Percentiles rank a stretch among this genome's conserved stretches.
Evolutionary conservation across 2,797 vertebrate species (phyloP).

Genomic region (Pseudopleuronectes americanus): DNA sequence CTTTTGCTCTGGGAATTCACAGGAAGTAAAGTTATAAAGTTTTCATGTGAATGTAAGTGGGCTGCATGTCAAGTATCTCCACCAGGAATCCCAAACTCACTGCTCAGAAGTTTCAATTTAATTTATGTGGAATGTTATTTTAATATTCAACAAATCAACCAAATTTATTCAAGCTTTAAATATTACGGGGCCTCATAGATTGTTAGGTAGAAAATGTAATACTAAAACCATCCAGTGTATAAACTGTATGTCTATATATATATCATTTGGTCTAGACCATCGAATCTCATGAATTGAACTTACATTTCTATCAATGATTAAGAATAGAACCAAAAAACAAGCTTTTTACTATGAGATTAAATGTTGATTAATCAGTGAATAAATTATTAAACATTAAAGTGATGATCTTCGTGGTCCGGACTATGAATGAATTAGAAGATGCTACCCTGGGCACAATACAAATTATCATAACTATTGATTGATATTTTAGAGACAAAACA

Average conservation of each 20-base stretch:
- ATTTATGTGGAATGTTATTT: constrained; percentile 10
- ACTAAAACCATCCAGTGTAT: too few species aligned
- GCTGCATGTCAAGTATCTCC: constrained; percentile 25
- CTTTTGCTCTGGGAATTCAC: background rate
- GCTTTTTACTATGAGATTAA: background rate
- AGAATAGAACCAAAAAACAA: background rate
- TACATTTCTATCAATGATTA: too few species aligned
- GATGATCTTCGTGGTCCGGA: too few species aligned
- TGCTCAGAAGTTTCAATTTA: background rate
- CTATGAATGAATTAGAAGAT: too few species aligned
- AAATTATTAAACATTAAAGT: too few species aligned
- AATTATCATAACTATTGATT: too few species aligned
- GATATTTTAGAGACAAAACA: too few species aligned
- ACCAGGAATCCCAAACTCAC: background rate
- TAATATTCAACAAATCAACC: background rate
- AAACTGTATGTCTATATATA: too few species aligned
- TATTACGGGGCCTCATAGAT: background rate
- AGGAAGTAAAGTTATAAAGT: background rate
- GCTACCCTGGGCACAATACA: too few species aligned
- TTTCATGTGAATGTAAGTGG: constrained; percentile 28
- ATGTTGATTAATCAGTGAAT: background rate
- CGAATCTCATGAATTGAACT: background rate
- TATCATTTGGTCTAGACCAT: too few species aligned
- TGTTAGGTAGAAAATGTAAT: background rate
- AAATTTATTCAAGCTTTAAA: constrained; percentile 4